phyloP scores from a whole-genome alignment of 2,113 vertebrate species.

The Engystomops pustulosus region DNA sequence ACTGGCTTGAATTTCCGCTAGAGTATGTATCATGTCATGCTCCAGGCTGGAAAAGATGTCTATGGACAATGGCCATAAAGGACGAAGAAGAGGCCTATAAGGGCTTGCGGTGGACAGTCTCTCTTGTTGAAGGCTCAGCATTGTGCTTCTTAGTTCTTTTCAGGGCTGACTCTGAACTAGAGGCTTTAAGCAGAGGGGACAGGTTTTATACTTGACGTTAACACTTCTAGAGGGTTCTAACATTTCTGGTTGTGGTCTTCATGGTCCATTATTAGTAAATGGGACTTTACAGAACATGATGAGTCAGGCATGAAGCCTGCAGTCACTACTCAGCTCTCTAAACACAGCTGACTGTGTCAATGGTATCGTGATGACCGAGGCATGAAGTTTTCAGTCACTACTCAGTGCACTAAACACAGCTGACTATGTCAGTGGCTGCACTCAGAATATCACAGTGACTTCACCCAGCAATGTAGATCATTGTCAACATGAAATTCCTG shows the following conservation, averaged over 20 bases:
- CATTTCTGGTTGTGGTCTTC: background rate
- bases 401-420: too few relatives aligned
- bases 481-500: background rate
- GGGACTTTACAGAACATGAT: background rate
- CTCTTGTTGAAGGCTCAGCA: slow-evolving; percentile 37
- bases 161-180: background rate
- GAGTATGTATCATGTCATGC: slow-evolving; percentile 9
- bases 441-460: slow-evolving; percentile 37
- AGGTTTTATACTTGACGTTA: slow-evolving; percentile 5
- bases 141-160: background rate
- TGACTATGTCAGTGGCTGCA: too few relatives aligned
- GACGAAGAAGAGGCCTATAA: background rate
- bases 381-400: background rate
- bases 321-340: background rate
- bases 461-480: background rate
- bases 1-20: slow-evolving; percentile 62
- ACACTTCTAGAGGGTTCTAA: slow-evolving; percentile 28
- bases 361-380: slow-evolving; percentile 24
- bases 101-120: background rate
- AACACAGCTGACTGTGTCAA: background rate
- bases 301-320: slow-evolving; percentile 18
- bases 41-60: slow-evolving; percentile 63
- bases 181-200: background rate
- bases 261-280: slow-evolving; percentile 11
- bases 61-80: slow-evolving; percentile 30